These are phyloP conservation scores for Dicycla oo DNA, from an alignment of 2,888 invertebrate species.

Conservation along the genomic window DNA sequence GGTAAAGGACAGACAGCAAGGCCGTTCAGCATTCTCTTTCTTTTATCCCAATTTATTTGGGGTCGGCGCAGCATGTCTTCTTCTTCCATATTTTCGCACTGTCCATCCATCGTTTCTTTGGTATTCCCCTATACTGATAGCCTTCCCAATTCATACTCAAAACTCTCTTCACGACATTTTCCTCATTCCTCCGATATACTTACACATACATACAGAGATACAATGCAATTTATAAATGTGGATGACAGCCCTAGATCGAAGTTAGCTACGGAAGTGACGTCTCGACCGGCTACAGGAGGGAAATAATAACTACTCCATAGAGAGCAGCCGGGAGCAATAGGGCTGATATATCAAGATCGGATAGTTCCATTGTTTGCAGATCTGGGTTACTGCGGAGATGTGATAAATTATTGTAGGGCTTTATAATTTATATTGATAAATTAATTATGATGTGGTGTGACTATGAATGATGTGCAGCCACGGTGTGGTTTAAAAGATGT, in stretches of 20 bases:
- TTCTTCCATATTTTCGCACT: too few species aligned
- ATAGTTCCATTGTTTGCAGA: slow-evolving; percentile 54
- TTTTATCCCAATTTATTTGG: too few species aligned
- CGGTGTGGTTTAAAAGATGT: too few species aligned
- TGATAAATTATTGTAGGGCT: slow-evolving; percentile 35
- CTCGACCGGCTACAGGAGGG: slow-evolving; percentile 21
- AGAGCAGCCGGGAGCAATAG: slow-evolving; percentile 13
- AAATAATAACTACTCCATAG: slow-evolving; percentile 27
- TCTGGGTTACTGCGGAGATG: slow-evolving; percentile 25
- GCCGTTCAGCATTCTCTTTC: too few species aligned
- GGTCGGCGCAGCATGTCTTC: too few species aligned
- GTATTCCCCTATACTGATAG: too few species aligned
- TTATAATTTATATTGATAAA: slow-evolving; percentile 10
- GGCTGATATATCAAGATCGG: slow-evolving; percentile 39
- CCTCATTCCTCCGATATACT: too few species aligned
- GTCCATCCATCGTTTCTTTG: too few species aligned
- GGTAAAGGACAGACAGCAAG: too few species aligned
- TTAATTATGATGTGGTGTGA: neutral
- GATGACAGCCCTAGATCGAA: slow-evolving; percentile 15
- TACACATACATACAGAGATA: neutral
- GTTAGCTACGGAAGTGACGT: slow-evolving; percentile 2
- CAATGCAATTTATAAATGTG: neutral
- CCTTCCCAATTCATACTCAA: too few species aligned
- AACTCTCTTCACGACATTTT: too few species aligned
- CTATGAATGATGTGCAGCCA: too few species aligned